Evolutionary conservation across 1,140 invertebrate genomes (phyloP).

Genomic region (Atta texana): DNA sequence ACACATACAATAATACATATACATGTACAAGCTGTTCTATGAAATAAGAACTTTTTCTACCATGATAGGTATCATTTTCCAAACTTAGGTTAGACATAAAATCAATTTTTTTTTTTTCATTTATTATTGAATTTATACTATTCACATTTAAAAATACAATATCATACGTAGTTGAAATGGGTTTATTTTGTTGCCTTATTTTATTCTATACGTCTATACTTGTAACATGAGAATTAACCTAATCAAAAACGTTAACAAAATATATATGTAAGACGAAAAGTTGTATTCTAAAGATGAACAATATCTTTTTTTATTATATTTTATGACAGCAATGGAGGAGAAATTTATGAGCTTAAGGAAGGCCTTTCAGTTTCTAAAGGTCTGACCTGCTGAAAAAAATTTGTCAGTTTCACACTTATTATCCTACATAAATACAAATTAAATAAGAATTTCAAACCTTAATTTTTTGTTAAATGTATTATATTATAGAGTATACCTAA

Average conservation of each 20-base stretch:
- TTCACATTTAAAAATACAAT: too few species aligned
- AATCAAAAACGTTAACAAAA: too few species aligned
- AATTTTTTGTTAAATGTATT: neutral
- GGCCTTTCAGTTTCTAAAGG: neutral
- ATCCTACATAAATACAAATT: neutral
- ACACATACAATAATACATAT: too few species aligned
- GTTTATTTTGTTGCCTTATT: too few species aligned
- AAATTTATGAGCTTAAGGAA: neutral
- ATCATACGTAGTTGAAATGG: too few species aligned
- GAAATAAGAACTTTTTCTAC: neutral
- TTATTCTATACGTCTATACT: too few species aligned
- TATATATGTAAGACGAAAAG: neutral
- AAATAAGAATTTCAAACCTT: neutral
- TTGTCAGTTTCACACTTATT: neutral
- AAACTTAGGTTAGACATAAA: neutral
- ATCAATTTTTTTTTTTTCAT: neutral
- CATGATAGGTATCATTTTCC: neutral
- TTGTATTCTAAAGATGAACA: neutral
- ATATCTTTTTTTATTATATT: constrained; percentile 1
- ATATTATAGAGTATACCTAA: neutral
- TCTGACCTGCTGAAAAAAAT: neutral
- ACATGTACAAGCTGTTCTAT: neutral
- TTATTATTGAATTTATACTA: neutral
- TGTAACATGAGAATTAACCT: too few species aligned
- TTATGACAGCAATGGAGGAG: neutral